A percentile compares a stretch with the other conserved stretches of the same genome.
phyloP scores from a whole-genome alignment of 2,113 vertebrate species.

The Hippocampus comes region DNA sequence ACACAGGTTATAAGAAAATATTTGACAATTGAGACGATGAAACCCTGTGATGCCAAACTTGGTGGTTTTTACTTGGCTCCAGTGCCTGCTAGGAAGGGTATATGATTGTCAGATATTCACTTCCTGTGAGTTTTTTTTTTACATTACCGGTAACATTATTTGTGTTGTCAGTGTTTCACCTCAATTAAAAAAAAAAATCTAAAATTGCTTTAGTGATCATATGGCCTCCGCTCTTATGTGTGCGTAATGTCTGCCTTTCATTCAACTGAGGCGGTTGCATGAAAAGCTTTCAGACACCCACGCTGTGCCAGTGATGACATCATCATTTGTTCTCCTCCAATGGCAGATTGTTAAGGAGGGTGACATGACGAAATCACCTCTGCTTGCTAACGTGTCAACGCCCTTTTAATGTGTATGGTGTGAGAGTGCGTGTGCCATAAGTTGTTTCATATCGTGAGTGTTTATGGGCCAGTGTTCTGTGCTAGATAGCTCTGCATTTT shows the following conservation, averaged over 20 bases:
- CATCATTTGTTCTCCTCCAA: constrained; percentile 68
- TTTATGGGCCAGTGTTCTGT: constrained; percentile 31
- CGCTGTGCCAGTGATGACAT: constrained; percentile 77
- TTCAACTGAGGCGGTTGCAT: constrained; percentile 69
- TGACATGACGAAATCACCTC: constrained; percentile 54
- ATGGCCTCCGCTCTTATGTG: constrained; percentile 77
- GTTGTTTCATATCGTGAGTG: constrained; percentile 25
- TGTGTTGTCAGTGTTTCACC: constrained; percentile 24
- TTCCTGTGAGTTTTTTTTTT: constrained; percentile 26
- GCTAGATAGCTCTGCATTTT: constrained; percentile 40
- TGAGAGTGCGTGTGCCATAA: constrained; percentile 11
- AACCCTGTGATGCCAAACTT: constrained; percentile 56
- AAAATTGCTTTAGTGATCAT: constrained; percentile 68
- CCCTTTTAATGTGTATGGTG: constrained; percentile 43
- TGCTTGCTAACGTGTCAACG: constrained; percentile 44
- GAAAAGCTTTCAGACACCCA: constrained; percentile 72
- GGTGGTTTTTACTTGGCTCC: constrained; percentile 46
- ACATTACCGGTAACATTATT: not conserved
- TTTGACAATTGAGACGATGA: constrained; percentile 47
- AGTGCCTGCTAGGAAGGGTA: constrained; percentile 26
- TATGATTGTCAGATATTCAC: constrained; percentile 30
- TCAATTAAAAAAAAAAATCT: constrained; percentile 59
- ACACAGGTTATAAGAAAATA: constrained; percentile 13
- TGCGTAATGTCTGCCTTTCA: constrained; percentile 82
- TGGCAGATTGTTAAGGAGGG: constrained; percentile 44